Conservation (phyloP, 2,888 invertebrate species). For the Pollenia angustigena region DNA sequence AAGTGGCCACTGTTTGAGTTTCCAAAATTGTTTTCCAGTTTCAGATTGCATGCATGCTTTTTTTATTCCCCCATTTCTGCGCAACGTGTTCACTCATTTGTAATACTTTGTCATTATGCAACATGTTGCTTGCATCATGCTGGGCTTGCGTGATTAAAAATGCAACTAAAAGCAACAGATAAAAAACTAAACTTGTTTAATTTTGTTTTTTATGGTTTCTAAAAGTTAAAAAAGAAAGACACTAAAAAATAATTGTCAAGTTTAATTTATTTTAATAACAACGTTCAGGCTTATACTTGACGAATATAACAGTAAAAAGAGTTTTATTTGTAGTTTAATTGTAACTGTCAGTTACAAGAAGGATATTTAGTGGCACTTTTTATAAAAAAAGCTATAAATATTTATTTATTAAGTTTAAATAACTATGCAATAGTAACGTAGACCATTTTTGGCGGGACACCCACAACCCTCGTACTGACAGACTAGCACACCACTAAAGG, state of each 20-base stretch:
- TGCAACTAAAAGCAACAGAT: background rate
- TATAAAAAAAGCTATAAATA: too few species aligned
- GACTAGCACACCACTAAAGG: too few species aligned
- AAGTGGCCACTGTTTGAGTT: slow-evolving; percentile 10
- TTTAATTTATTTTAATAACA: slow-evolving; percentile 13
- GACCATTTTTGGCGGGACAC: too few species aligned
- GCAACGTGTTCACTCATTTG: slow-evolving; percentile 6
- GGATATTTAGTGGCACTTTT: slow-evolving; percentile 10
- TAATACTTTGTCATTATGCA: slow-evolving; percentile 54
- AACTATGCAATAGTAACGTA: too few species aligned
- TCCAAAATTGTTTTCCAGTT: background rate
- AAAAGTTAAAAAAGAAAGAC: slow-evolving; percentile 8
- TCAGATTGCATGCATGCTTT: slow-evolving; percentile 9
- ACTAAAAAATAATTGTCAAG: slow-evolving; percentile 10
- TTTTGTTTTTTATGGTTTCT: slow-evolving; percentile 17
- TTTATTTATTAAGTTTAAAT: too few species aligned
- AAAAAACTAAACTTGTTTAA: background rate
- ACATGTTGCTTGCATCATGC: slow-evolving; percentile 65
- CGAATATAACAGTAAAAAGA: slow-evolving; percentile 45
- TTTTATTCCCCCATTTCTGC: background rate
- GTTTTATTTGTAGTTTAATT: slow-evolving; percentile 9
- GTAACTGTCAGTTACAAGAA: slow-evolving; percentile 31
- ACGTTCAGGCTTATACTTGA: slow-evolving; percentile 12
- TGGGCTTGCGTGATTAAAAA: slow-evolving; percentile 53
- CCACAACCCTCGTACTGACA: too few species aligned